These are phyloP conservation scores for Piliocolobus tephrosceles DNA, from an alignment of 2,113 vertebrate genomes.

Conservation along the genomic window DNA sequence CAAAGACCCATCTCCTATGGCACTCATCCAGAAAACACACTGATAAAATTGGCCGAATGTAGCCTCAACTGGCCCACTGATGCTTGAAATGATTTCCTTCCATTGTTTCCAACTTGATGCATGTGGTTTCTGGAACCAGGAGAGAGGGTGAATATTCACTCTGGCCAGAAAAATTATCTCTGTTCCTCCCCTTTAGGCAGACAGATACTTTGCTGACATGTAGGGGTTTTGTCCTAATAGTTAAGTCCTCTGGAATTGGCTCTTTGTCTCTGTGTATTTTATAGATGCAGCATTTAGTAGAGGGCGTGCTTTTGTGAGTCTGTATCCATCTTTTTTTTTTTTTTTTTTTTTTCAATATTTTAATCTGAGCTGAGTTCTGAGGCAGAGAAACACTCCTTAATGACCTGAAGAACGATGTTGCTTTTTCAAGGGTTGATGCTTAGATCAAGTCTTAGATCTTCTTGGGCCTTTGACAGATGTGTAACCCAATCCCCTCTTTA, in stretches of 20 bases:
- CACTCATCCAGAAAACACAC: constrained; percentile 74
- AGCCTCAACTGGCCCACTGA: constrained; percentile 74
- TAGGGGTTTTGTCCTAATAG: background rate
- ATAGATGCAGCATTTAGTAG: background rate
- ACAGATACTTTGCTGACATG: background rate
- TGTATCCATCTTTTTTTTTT: background rate
- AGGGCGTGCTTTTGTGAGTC: background rate
- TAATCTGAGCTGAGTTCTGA: background rate
- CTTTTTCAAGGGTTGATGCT: background rate
- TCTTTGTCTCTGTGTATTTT: background rate
- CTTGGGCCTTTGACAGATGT: background rate
- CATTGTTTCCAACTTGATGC: constrained; percentile 81
- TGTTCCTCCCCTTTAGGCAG: constrained; percentile 55
- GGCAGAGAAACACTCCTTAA: background rate
- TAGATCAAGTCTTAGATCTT: background rate
- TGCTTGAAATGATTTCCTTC: constrained; percentile 78
- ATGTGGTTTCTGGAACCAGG: constrained; percentile 59
- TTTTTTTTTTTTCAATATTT: background rate
- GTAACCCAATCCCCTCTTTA: background rate
- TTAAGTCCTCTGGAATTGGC: background rate
- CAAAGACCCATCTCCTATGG: constrained; percentile 76
- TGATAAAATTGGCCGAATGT: constrained; percentile 71
- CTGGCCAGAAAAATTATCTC: constrained; percentile 25
- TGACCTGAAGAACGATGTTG: background rate
- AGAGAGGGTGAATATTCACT: constrained; percentile 74